Base-by-base conservation (phyloP, 1,140 invertebrate species). In the Drosophila micromelanica region DNA sequence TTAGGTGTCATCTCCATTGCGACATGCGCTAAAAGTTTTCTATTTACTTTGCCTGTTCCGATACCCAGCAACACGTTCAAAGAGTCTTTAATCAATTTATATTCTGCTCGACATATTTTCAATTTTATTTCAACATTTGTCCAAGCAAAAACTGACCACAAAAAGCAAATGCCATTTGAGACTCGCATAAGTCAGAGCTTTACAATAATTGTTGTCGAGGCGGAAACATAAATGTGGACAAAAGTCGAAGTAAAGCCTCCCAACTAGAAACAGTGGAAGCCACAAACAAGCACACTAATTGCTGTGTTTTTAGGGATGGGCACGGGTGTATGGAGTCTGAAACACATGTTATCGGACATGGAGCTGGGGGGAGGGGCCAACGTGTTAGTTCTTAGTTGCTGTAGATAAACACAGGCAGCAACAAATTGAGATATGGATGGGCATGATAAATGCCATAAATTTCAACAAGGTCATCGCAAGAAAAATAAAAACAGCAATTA, bases 391-490 rank as follows among this genome's bases (percentile, higher is more conserved):
- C 32, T 35, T 8, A 27, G 27, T 27, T 27, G 27, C 5, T 70
- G 40, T 48, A 87, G 78, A 87, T 89, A 89, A 87, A 87, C 71
- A 61, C 7, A 15, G 35, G 27, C 2, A 48, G 30, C 20, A 23
- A 57, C 23, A 57, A 61, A 65, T 52, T 32, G 40, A 45, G 45
- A 37, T 61, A 64, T 56, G 48, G 43, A 49, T 72, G 62, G 32
- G 69, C 60, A 64, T 69, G 52, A 56, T 74, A 74, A 87, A 72
- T 73, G 54, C 69, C 78, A 89, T 89, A 87, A 87, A 89, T 87
- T 89, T 82, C n/a, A 60, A 82, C 78, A 87, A 87, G 82, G 82
- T 87, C 82, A 89, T 75, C 61, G 69, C 37, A 80, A 51, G 54
- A 74, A 76, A 62, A 76, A 62, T n/a, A 40, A 73, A 52, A 79